Evolutionary conservation across 2,113 vertebrate genomes (phyloP), one percentile per base, ranked within the genome.

Genomic region (Patagioenas fasciata): DNA sequence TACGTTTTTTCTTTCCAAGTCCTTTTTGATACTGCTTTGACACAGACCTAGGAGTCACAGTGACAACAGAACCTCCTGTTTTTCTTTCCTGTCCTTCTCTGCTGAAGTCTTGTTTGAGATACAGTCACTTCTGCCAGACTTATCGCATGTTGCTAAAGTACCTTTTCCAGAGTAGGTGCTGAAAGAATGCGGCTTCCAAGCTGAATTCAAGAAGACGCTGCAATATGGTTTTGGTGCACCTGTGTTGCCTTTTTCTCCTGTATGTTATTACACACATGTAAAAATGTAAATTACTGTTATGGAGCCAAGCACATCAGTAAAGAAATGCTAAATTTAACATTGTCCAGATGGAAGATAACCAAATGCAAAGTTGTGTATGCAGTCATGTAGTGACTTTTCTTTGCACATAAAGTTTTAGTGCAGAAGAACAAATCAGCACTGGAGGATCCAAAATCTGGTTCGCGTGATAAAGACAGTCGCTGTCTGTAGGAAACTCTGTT

Each of bases 331-430:
- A 58, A 51, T 66, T 91, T 40, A 23, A 25, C 18, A 0, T 56
- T 29, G 40, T 57, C 40, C 36, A 38, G 44, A 29, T 83, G 75
- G 62, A 40, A 79, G 58, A 21, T 15, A 36, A 51, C 29, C 8
- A 47, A 62, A 47, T 34, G 53, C 32, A 14, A 6, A 81, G 64
- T 12, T 54, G 31, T 50, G 36, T 25, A 4, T 60, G 75, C 44
- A 23, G 53, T 36, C 36, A 18, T 2, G 4, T 16, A 6, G 32
- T 25, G 24, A 32, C 19, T 50, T 17, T 40, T 15, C 48, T 74
- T 54, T 71, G 10, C 36, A 6, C 0, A 0, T 15, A 17, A 23
- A 40, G 8, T 9, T 51, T 62, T 29, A 14, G 36, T 25, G 11
- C 7, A 69, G 20, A 40, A 47, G 34, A 44, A 9, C 19, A 48